These are phyloP conservation scores for Dallia pectoralis DNA, from an alignment of 2,797 vertebrate species.

Conservation along the genomic window DNA sequence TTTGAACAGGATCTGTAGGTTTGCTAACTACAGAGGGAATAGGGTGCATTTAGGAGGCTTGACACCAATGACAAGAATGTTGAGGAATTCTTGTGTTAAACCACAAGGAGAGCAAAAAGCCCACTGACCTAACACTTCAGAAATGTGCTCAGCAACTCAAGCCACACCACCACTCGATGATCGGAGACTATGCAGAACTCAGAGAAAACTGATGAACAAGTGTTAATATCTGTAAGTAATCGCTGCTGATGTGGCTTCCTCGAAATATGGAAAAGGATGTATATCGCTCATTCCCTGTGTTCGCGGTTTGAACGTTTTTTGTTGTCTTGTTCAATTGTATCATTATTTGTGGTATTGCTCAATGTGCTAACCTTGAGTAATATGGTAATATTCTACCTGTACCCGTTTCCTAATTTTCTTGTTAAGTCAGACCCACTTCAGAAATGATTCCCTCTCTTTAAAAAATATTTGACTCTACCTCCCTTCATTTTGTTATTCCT, in stretches of 20 bases:
- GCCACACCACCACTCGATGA: background rate
- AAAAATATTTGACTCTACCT: background rate
- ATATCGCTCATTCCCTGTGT: background rate
- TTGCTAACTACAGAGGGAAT: background rate
- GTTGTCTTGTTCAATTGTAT: background rate
- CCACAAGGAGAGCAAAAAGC: slow-evolving; percentile 7
- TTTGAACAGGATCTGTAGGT: background rate
- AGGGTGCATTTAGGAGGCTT: background rate
- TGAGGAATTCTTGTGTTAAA: background rate
- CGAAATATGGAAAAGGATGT: background rate
- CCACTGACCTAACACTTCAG: slow-evolving; percentile 5
- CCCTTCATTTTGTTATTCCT: background rate
- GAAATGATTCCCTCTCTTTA: background rate
- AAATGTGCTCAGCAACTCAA: slow-evolving; percentile 2
- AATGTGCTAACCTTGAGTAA: background rate
- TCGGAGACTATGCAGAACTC: background rate
- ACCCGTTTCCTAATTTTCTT: slow-evolving; percentile 1
- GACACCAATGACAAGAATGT: background rate
- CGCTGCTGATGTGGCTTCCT: background rate
- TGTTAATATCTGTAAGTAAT: background rate
- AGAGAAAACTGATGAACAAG: slow-evolving; percentile 1
- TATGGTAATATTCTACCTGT: background rate
- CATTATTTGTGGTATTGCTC: background rate
- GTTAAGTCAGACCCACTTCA: background rate
- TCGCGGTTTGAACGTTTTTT: background rate